These are phyloP conservation scores for Omphaloscelis lunosa DNA, from an alignment of 2,888 invertebrate genomes.

Conservation along the genomic window DNA sequence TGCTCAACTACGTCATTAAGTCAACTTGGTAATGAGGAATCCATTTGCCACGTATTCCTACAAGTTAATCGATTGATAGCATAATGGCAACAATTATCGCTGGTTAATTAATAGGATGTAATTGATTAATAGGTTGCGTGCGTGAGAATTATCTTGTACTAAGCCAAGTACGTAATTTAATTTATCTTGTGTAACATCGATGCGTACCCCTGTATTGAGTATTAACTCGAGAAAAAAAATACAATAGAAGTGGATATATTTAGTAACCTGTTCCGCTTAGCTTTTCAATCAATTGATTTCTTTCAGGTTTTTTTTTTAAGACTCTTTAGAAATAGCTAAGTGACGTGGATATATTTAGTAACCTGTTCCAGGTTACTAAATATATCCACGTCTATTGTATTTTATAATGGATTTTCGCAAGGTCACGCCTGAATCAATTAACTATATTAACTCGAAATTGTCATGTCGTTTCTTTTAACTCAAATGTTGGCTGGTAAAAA, in stretches of 20 bases:
- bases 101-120: conserved; percentile 52
- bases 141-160: conserved; percentile 52
- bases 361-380: too few relatives aligned
- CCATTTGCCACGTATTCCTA: conserved; percentile 23
- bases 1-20: conserved; percentile 32
- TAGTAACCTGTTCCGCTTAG: too few relatives aligned
- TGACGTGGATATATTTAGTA: too few relatives aligned
- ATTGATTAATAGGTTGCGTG: conserved; percentile 51
- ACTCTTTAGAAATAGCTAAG: too few relatives aligned
- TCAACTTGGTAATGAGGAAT: conserved; percentile 40
- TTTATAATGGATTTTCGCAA: too few relatives aligned
- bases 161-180: conserved; percentile 11
- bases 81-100: conserved; percentile 47
- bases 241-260: too few relatives aligned
- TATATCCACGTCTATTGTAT: too few relatives aligned
- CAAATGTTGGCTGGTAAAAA: too few relatives aligned
- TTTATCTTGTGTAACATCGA: background rate
- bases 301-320: too few relatives aligned
- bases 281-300: too few relatives aligned
- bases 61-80: conserved; percentile 60
- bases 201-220: background rate
- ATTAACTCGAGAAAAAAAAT: background rate
- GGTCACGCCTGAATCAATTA: too few relatives aligned
- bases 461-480: background rate
- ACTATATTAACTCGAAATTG: background rate